These are phyloP conservation scores for Cephus rjabovi DNA, from an alignment of 2,888 invertebrate genomes.

Conservation along the genomic window DNA sequence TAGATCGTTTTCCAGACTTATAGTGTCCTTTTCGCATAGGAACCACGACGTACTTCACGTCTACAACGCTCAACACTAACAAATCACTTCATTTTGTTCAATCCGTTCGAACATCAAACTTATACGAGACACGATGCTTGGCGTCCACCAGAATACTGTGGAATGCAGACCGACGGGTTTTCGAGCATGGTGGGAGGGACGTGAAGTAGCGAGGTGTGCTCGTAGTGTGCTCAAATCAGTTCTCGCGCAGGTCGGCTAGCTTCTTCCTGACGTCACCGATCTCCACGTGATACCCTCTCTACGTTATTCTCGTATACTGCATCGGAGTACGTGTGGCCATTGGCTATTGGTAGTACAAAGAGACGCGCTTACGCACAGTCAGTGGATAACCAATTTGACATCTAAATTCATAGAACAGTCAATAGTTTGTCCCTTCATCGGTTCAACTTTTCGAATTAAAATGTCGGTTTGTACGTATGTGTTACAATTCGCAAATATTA, in stretches of 20 bases:
- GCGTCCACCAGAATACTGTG: constrained; percentile 58
- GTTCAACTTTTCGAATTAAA: background rate
- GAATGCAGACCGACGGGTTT: constrained; percentile 67
- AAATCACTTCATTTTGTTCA: constrained; percentile 5
- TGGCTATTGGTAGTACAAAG: background rate
- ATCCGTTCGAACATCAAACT: constrained; percentile 2
- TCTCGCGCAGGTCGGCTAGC: constrained; percentile 21
- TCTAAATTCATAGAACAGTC: background rate
- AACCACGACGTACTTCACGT: background rate
- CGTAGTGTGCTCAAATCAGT: constrained; percentile 20
- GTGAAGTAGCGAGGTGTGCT: constrained; percentile 25
- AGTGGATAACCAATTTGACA: background rate
- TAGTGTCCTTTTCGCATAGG: background rate
- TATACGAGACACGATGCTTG: constrained; percentile 24
- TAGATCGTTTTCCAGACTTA: background rate
- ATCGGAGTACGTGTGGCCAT: background rate
- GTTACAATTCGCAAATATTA: background rate
- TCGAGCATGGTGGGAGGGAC: constrained; percentile 50
- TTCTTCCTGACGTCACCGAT: constrained; percentile 11
- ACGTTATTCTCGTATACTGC: background rate
- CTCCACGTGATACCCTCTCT: constrained; percentile 4
- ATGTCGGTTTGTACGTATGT: background rate
- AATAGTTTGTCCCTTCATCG: background rate
- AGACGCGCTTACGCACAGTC: background rate
- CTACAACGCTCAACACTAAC: background rate